Evolutionary conservation across 2,888 invertebrate species (phyloP).

Genomic region (Drosophila colorata): DNA sequence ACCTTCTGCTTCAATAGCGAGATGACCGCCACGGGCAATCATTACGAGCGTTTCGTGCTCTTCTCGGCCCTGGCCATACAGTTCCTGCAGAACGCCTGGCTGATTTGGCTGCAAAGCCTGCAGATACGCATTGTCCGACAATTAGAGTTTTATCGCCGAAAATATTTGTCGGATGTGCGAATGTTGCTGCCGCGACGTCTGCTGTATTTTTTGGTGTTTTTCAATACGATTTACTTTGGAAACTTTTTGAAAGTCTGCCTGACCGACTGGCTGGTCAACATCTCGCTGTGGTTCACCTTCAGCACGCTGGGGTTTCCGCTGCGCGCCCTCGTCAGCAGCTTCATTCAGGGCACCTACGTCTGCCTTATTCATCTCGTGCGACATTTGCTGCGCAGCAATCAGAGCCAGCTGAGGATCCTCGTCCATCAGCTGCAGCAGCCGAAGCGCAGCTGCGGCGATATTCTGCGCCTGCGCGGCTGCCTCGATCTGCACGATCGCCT

Average conservation of each 20-base stretch:
- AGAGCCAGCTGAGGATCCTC: slow-evolving; percentile 39
- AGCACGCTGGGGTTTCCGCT: slow-evolving; percentile 54
- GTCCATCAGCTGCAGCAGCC: slow-evolving; percentile 34
- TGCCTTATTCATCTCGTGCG: slow-evolving; percentile 54
- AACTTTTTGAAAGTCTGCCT: slow-evolving; percentile 45
- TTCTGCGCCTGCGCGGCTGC: slow-evolving; percentile 53
- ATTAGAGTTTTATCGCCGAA: slow-evolving; percentile 51
- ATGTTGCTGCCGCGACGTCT: slow-evolving; percentile 50
- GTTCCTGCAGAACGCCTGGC: slow-evolving; percentile 68
- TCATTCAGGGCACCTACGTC: slow-evolving; percentile 61
- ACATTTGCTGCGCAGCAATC: slow-evolving; percentile 47
- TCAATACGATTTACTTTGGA: slow-evolving; percentile 46
- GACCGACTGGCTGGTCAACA: slow-evolving; percentile 41
- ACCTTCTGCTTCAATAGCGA: slow-evolving; percentile 40
- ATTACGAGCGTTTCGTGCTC: slow-evolving; percentile 63
- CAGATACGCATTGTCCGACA: slow-evolving; percentile 61
- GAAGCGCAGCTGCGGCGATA: slow-evolving; percentile 23
- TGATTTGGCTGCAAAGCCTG: slow-evolving; percentile 53
- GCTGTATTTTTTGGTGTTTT: slow-evolving; percentile 32
- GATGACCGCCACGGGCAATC: slow-evolving; percentile 60
- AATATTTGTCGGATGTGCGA: slow-evolving; percentile 22
- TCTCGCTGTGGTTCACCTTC: slow-evolving; percentile 35
- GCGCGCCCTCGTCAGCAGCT: slow-evolving; percentile 54
- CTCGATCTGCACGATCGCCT: slow-evolving; percentile 65
- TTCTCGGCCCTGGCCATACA: slow-evolving; percentile 50